Evolutionary conservation across 2,888 invertebrate genomes (phyloP).

Genomic region (Laothoe populi): DNA sequence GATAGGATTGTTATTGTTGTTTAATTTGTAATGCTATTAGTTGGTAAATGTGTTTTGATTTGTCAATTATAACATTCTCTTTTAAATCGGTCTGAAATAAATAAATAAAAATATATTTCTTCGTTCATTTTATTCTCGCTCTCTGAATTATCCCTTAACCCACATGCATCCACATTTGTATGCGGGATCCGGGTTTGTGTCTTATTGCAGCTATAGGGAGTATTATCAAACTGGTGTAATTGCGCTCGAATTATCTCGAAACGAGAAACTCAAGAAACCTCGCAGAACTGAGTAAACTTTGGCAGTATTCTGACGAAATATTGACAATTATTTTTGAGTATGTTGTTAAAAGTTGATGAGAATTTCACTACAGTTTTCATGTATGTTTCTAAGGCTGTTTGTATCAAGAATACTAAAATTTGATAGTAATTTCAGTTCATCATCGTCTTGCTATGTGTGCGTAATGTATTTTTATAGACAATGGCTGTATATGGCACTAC

Average conservation of each 20-base stretch:
- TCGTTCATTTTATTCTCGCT: not conserved
- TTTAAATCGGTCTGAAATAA: no score
- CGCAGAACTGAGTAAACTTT: not conserved
- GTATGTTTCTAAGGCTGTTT: not conserved
- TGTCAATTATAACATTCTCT: no score
- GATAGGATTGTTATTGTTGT: no score
- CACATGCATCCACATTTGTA: conserved; percentile 27
- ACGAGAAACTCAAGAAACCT: conserved; percentile 3
- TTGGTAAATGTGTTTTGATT: no score
- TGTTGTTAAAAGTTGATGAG: conserved; percentile 3
- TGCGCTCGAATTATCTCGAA: conserved; percentile 39
- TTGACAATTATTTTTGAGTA: not conserved
- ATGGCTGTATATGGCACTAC: no score
- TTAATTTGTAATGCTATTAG: no score
- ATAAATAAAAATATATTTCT: no score
- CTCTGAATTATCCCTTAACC: not conserved
- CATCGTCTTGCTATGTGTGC: no score
- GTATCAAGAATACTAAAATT: not conserved
- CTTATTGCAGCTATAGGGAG: conserved; percentile 26
- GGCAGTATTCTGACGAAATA: not conserved
- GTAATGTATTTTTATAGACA: no score
- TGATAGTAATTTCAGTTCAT: no score
- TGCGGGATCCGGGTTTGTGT: conserved; percentile 20
- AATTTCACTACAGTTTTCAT: not conserved
- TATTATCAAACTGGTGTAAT: conserved; percentile 43